Evolutionary conservation across 2,797 vertebrate genomes (phyloP), one percentile per base, ranked within the genome.

Genomic region (Alca torda): DNA sequence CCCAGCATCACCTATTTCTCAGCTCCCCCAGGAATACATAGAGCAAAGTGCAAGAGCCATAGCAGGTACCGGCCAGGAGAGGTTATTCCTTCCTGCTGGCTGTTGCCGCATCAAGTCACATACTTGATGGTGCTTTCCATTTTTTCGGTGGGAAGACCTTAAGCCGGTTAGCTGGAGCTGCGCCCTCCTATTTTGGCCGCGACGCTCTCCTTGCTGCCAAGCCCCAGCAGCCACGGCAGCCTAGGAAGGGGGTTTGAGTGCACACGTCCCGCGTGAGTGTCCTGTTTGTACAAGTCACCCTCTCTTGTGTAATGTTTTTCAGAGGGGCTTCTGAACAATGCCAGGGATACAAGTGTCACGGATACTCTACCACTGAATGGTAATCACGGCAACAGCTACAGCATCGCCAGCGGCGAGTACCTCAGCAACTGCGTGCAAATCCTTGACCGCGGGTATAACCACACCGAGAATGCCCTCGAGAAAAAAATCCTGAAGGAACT

Each of bases 291-390:
- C 97, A 93, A 97, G 97, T 98, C 98, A 98, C 95, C 95, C 96
- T 98, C 95, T 97, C 97, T 98, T 97, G 97, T 98, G 96, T 98
- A 77, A 97, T 99, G 94, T 99, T 98, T 99, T 99, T 98, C 99
- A 99, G 99, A 99, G 99, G 99, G 99, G 99, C 99, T 99, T 98
- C 99, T 99, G 99, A 99, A 99, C 99, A 99, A 99, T 99, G 99
- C 99, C 99, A 99, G 99, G 99, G 99, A 99, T 99, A 99, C 99
- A 99, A 99, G 99, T 99, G 99, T 99, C 99, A 99, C 99, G 99
- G 99, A 99, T 99, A 99, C 99, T 99, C 99, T 99, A 99, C 99
- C 99, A 99, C 99, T 99, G 99, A 99, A 99, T 99, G 99, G 99
- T 99, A 99, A 99, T 99, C 99, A 99, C 95, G 99, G 99, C 98